These are phyloP conservation scores for Falco cherrug DNA, from an alignment of 2,797 vertebrate species.

Conservation along the genomic window DNA sequence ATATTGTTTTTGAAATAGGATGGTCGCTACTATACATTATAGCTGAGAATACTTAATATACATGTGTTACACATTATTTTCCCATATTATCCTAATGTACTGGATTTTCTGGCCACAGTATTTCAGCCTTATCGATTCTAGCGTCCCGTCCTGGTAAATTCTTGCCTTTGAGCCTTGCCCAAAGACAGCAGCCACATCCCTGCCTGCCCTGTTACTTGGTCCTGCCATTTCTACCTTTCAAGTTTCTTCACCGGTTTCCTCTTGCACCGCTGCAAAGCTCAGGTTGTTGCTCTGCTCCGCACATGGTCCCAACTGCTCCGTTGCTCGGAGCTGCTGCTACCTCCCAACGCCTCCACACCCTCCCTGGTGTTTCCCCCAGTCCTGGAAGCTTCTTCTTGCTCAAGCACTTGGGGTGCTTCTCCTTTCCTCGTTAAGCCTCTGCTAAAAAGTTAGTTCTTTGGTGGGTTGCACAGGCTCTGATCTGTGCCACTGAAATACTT, in stretches of 20 bases:
- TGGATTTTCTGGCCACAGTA: background rate
- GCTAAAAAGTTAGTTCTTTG: background rate
- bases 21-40: background rate
- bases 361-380: fast-evolving
- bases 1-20: background rate
- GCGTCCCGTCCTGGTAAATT: background rate
- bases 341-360: background rate
- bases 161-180: background rate
- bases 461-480: background rate
- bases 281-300: background rate
- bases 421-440: background rate
- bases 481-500: background rate
- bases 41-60: background rate
- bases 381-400: background rate
- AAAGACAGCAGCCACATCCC: background rate
- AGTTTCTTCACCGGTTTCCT: background rate
- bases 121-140: background rate
- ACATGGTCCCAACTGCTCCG: too few relatives aligned
- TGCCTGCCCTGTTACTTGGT: background rate
- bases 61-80: background rate
- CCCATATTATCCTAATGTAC: background rate
- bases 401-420: background rate
- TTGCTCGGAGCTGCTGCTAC: fast-evolving
- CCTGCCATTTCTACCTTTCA: background rate
- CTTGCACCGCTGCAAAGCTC: fast-evolving